Base-by-base conservation (phyloP, 2,888 invertebrate genomes). In the Julus scanicus region DNA sequence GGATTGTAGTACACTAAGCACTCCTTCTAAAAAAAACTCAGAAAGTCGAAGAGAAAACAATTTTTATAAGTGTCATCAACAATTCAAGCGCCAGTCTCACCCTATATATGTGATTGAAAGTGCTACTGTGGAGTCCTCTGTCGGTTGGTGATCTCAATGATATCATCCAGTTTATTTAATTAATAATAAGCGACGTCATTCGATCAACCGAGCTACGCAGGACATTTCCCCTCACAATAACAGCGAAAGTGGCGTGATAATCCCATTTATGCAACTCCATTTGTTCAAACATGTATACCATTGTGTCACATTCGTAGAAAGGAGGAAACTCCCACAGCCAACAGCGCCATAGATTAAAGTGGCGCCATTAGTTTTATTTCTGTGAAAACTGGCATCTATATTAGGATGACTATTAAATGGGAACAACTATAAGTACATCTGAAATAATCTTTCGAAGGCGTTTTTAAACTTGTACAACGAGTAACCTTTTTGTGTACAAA, bases 181-280 rank as follows among this genome's bases (percentile, higher is more conserved):
- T 63, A n/a, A n/a, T n/a, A n/a, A 8, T 63, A 63, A 17, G 63
- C 63, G 63, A 63, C 63, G 63, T 63, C 63, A 63, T 63, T 63
- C 63, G 63, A 63, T 63, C 63, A 17, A 63, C 17, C 63, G 63
- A 63, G 5, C n/a, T n/a, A 63, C 63, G 63, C 63, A 63, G 8
- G 63, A n/a, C 20, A n/a, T 63, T 63, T 17, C 17, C 63, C 63
- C 63, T 17, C 63, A n/a, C 63, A n/a, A 63, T 63, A n/a, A 20
- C n/a, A 1, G 63, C n/a, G 63, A 63, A 63, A 63, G 63, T 63
- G 63, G 63, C 63, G 63, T 63, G 63, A 63, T 63, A 63, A 63
- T 63, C n/a, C 63, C 63, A 63, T 63, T 63, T 6, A 63, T 63
- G 63, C 63, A 63, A 63, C 13, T 17, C n/a, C n/a, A 63, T 63